Evolutionary conservation across 2,888 invertebrate genomes (phyloP).

Genomic region (Erebia ligea): DNA sequence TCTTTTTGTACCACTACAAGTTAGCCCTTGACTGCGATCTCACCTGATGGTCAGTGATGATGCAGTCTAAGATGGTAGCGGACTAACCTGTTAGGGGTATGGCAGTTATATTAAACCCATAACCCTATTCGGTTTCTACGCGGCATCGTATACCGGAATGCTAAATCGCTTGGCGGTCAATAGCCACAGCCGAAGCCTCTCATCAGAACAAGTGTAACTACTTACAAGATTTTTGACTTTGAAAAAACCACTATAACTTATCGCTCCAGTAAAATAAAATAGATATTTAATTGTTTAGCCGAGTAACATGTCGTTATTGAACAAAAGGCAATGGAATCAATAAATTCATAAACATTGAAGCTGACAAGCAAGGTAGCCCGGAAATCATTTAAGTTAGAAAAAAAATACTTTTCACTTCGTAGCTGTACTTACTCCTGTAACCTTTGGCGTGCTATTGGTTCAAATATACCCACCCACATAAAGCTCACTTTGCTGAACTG

Average conservation of each 20-base stretch:
- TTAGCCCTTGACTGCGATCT: no score
- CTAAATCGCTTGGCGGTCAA: no score
- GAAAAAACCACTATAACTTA: no score
- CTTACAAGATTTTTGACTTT: no score
- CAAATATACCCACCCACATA: neutral
- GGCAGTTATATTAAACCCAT: no score
- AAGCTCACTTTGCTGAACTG: neutral
- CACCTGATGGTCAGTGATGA: no score
- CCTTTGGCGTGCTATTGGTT: neutral
- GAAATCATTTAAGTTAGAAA: constrained; percentile 5
- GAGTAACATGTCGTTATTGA: neutral
- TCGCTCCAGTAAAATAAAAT: neutral
- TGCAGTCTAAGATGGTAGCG: no score
- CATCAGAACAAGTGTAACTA: no score
- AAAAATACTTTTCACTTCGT: neutral
- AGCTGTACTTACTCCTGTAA: neutral
- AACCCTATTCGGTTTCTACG: neutral
- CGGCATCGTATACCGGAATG: no score
- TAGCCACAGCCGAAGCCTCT: no score
- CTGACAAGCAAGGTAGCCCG: constrained; percentile 13
- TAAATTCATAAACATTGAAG: neutral
- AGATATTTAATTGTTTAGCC: neutral
- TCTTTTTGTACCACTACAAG: no score
- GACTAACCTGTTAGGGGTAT: no score
- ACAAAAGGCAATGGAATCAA: constrained; percentile 9